A percentile compares a stretch with the other conserved stretches of the same genome.
Conservation (phyloP, 2,888 invertebrate species). For the Anticlea derivata region DNA sequence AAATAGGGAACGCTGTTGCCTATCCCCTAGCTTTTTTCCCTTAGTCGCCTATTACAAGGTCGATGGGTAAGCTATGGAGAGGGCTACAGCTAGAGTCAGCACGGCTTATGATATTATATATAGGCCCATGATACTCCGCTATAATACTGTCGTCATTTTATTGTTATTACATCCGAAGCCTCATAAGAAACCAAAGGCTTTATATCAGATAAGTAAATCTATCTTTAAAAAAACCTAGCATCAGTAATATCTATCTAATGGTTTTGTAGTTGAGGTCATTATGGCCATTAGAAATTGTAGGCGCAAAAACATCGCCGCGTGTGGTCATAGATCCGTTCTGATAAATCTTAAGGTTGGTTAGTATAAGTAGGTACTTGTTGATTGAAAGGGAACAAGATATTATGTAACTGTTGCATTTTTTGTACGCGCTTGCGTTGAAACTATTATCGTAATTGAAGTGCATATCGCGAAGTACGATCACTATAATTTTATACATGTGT, state of each 20-base stretch:
- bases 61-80: too few species aligned
- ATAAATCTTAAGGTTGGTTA: slow-evolving; percentile 52
- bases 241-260: slow-evolving; percentile 23
- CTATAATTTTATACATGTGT: too few species aligned
- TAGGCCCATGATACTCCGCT: too few species aligned
- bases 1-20: too few species aligned
- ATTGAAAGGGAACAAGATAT: slow-evolving; percentile 47
- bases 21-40: too few species aligned
- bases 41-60: too few species aligned
- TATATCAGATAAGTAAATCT: too few species aligned
- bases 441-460: slow-evolving; percentile 20
- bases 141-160: too few species aligned
- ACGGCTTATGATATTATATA: too few species aligned
- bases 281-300: slow-evolving; percentile 52
- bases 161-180: too few species aligned
- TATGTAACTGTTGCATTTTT: slow-evolving; percentile 42
- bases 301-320: slow-evolving; percentile 61
- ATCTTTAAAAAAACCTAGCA: background rate
- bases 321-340: slow-evolving; percentile 54
- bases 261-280: slow-evolving; percentile 51
- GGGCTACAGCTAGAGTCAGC: too few species aligned
- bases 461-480: background rate
- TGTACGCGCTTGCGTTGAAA: slow-evolving; percentile 22
- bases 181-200: too few species aligned
- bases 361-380: slow-evolving; percentile 46